phyloP scores from a whole-genome alignment of 2,888 invertebrate species.

The Drosophila longiperda region DNA sequence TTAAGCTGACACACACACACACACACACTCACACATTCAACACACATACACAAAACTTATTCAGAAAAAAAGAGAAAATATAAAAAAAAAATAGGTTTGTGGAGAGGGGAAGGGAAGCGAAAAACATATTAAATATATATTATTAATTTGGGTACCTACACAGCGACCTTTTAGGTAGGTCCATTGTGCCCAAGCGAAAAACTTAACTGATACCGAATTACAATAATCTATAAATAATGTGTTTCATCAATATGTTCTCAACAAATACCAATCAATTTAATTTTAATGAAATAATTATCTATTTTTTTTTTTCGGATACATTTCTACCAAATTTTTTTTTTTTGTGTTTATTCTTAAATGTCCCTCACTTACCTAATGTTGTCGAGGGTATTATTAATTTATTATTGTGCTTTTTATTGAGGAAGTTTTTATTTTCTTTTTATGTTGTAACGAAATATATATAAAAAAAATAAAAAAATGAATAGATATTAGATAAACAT shows the following conservation, averaged over 20 bases:
- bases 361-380: constrained; percentile 72
- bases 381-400: constrained; percentile 40
- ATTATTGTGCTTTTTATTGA: constrained; percentile 67
- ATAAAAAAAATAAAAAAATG: constrained; percentile 13
- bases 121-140: background rate
- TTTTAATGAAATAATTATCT: constrained; percentile 18
- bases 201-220: constrained; percentile 16
- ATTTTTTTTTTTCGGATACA: constrained; percentile 28
- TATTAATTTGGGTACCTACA: too few species aligned
- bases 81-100: constrained; percentile 1
- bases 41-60: constrained; percentile 5
- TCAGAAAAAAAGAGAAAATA: background rate
- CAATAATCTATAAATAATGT: constrained; percentile 27
- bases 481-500: constrained; percentile 26
- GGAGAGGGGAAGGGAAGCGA: constrained; percentile 2
- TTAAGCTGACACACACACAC: background rate
- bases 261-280: constrained; percentile 46
- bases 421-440: constrained; percentile 56
- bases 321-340: background rate
- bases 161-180: too few species aligned
- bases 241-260: constrained; percentile 56
- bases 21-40: background rate
- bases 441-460: constrained; percentile 22
- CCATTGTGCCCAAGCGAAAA: background rate
- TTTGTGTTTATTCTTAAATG: constrained; percentile 63